Conservation (phyloP, 1,140 invertebrate genomes). For the Goniozus legneri region DNA sequence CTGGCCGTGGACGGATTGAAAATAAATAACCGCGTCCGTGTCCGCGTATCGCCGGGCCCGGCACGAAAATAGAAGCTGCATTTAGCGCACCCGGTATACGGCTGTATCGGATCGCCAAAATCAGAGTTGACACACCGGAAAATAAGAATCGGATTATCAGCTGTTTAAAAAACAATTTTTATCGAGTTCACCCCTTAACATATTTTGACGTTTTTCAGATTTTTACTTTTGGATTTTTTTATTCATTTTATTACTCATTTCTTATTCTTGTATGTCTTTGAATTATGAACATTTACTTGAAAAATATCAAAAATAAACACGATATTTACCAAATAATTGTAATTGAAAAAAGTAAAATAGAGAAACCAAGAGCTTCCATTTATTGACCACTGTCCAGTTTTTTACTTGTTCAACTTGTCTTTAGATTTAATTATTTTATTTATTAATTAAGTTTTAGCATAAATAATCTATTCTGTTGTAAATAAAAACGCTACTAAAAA, state of each 20-base stretch:
- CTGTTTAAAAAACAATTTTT: not conserved
- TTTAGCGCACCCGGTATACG: slow-evolving; percentile 43
- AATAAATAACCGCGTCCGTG: slow-evolving; percentile 40
- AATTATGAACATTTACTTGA: too few relatives aligned
- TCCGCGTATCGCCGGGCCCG: slow-evolving; percentile 17
- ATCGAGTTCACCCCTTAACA: not conserved
- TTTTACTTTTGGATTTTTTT: slow-evolving; percentile 2
- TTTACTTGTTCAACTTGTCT: not conserved
- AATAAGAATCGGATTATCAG: slow-evolving; percentile 34
- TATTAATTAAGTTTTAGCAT: not conserved
- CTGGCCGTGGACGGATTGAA: slow-evolving; percentile 53
- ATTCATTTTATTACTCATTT: too few relatives aligned
- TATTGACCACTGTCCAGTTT: not conserved
- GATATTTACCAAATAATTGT: too few relatives aligned
- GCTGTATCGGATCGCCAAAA: slow-evolving; percentile 31
- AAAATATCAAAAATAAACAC: too few relatives aligned
- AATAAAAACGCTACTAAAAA: not conserved
- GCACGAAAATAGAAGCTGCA: slow-evolving; percentile 44
- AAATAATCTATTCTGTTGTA: not conserved
- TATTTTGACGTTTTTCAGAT: not conserved
- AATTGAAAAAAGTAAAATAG: too few relatives aligned
- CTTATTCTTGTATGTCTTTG: too few relatives aligned
- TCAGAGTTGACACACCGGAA: slow-evolving; percentile 8
- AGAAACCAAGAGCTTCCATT: not conserved
- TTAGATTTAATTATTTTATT: not conserved